Evolutionary conservation across 2,113 vertebrate species (phyloP).

Genomic region (Nothocercus nigrocapillus): DNA sequence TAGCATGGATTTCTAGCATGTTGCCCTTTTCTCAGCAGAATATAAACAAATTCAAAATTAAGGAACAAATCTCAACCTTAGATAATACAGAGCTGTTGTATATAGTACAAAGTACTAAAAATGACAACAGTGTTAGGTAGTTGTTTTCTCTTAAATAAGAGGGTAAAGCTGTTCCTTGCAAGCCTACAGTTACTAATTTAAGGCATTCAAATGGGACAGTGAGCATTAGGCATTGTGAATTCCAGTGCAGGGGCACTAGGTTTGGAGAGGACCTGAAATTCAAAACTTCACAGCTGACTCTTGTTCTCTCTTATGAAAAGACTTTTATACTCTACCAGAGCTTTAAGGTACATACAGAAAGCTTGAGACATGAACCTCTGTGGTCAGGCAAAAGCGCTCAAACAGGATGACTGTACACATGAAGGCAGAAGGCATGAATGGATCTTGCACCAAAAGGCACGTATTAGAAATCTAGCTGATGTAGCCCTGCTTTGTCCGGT

Average conservation of each 20-base stretch:
- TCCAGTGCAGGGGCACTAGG: background rate
- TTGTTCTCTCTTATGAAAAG: constrained; percentile 28
- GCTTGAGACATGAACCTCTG: background rate
- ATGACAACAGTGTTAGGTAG: background rate
- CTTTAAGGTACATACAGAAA: background rate
- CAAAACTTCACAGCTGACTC: constrained; percentile 26
- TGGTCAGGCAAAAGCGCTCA: background rate
- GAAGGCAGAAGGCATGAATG: background rate
- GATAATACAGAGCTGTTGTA: background rate
- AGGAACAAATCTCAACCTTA: background rate
- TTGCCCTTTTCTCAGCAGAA: background rate
- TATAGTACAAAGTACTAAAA: background rate
- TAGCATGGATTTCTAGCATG: background rate
- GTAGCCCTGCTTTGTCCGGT: background rate
- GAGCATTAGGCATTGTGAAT: background rate
- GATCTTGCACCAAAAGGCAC: background rate
- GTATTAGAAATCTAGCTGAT: background rate
- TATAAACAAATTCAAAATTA: background rate
- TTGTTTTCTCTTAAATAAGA: background rate
- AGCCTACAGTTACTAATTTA: background rate
- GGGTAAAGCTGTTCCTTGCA: too few species aligned
- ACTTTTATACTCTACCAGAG: background rate
- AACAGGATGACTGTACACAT: background rate
- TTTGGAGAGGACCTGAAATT: constrained; percentile 20
- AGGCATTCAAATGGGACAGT: background rate